Evolutionary conservation across 2,113 vertebrate species (phyloP).

Genomic region (Clarias macrocephalus): DNA sequence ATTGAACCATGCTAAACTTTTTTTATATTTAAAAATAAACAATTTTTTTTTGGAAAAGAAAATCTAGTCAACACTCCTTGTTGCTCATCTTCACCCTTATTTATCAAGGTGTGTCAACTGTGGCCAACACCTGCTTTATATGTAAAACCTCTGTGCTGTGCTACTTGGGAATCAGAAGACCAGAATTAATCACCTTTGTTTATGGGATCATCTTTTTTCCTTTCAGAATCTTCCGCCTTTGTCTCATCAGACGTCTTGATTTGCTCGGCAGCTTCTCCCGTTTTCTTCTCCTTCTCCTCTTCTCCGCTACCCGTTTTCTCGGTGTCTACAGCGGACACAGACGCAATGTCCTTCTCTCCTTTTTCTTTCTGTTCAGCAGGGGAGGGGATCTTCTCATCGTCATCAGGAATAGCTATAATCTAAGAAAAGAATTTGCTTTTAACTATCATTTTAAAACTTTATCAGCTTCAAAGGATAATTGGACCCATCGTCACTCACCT

Average conservation of each 20-base stretch:
- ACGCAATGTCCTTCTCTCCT: constrained; percentile 59
- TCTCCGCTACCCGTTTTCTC: constrained; percentile 80
- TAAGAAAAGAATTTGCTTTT: constrained; percentile 41
- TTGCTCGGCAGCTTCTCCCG: constrained; percentile 62
- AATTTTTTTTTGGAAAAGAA: neutral
- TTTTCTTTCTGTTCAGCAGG: constrained; percentile 76
- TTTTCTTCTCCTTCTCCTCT: constrained; percentile 51
- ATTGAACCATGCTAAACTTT: too few species aligned
- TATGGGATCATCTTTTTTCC: constrained; percentile 80
- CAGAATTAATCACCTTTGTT: constrained; percentile 74
- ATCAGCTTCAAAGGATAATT: neutral
- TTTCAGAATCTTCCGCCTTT: constrained; percentile 67
- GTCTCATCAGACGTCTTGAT: constrained; percentile 59
- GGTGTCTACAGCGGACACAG: constrained; percentile 66
- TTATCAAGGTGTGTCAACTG: too few species aligned
- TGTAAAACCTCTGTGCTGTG: neutral
- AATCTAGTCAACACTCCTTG: neutral
- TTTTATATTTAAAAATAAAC: too few species aligned
- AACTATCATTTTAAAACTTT: neutral
- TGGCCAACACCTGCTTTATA: neutral
- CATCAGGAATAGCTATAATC: constrained; percentile 75
- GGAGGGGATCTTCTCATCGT: constrained; percentile 65
- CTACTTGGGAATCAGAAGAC: neutral
- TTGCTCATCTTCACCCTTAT: neutral
- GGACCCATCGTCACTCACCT: constrained; percentile 57